A percentile compares a stretch with the other conserved stretches of the same genome.
Conservation (phyloP, 2,888 invertebrate genomes). For the Diabrotica balteata region DNA sequence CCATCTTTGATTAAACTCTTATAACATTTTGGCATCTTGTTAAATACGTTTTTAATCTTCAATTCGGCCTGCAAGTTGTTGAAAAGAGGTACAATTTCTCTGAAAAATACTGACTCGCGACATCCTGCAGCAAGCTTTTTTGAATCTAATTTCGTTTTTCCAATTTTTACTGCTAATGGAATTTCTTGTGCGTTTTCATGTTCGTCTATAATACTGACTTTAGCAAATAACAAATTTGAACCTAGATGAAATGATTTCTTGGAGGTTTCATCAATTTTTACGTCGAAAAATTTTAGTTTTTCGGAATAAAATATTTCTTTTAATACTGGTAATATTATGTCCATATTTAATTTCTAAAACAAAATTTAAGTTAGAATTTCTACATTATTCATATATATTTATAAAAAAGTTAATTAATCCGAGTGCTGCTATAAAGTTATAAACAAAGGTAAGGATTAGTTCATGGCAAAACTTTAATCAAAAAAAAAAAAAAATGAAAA, state of each 20-base stretch:
- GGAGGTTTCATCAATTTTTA: not conserved
- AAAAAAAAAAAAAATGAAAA: too few species aligned
- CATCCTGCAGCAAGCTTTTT: not conserved
- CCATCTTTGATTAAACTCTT: constrained; percentile 13
- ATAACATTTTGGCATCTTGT: constrained; percentile 31
- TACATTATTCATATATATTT: too few species aligned
- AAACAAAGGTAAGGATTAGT: too few species aligned
- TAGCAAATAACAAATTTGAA: not conserved
- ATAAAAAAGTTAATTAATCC: too few species aligned
- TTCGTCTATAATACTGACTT: not conserved
- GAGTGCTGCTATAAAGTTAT: too few species aligned
- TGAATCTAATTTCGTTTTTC: not conserved
- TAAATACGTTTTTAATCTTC: constrained; percentile 20
- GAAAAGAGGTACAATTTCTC: constrained; percentile 29
- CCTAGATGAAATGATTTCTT: not conserved
- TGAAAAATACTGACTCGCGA: constrained; percentile 19
- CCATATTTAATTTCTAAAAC: too few species aligned
- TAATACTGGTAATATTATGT: not conserved
- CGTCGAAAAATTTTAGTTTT: not conserved
- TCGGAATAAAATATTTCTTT: not conserved
- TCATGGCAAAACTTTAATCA: too few species aligned
- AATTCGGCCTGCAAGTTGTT: constrained; percentile 31
- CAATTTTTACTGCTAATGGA: not conserved
- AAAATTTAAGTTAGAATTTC: too few species aligned
- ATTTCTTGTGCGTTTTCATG: not conserved